Conservation (phyloP, 2,797 vertebrate species). For the Platyrinchus mystaceus region DNA sequence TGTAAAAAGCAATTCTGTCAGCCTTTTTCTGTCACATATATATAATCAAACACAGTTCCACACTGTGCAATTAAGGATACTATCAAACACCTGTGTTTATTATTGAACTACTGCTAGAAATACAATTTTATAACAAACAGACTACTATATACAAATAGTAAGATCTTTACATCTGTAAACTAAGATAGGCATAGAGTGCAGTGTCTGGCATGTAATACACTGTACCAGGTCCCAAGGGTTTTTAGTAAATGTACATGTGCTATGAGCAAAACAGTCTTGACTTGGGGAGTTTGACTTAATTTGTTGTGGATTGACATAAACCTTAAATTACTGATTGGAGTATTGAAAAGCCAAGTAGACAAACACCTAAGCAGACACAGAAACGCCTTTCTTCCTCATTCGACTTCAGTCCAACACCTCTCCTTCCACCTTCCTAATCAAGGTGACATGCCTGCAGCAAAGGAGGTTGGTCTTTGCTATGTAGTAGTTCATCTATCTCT, state of each 20-base stretch:
- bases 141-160: neutral
- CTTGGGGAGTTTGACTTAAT: neutral
- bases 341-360: neutral
- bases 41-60: neutral
- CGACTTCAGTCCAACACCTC: neutral
- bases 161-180: neutral
- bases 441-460: fast-evolving
- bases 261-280: neutral
- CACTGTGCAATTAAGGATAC: neutral
- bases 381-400: neutral
- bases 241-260: neutral
- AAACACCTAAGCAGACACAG: neutral
- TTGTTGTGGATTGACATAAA: neutral
- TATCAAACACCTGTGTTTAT: neutral
- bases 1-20: neutral
- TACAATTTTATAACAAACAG: neutral
- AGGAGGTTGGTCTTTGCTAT: neutral
- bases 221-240: neutral
- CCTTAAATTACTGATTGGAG: neutral
- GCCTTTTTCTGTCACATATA: neutral
- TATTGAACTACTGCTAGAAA: neutral
- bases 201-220: neutral
- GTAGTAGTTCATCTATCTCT: neutral
- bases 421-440: neutral
- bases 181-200: neutral